These are phyloP conservation scores for Sylvilagus floridanus DNA, from an alignment of 2,797 vertebrate genomes.

Conservation along the genomic window DNA sequence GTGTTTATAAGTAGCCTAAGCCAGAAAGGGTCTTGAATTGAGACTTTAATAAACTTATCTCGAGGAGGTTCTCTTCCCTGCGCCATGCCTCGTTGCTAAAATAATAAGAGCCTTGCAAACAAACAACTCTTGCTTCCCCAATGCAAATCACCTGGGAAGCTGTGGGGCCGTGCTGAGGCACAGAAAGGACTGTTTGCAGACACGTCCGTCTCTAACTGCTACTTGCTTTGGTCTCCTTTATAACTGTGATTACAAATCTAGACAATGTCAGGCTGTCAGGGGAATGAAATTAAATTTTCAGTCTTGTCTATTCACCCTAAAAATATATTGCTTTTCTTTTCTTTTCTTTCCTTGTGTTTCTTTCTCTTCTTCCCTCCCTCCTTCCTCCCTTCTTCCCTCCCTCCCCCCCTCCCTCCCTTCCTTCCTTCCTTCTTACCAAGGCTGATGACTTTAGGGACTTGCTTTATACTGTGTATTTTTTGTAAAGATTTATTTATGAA, in stretches of 20 bases:
- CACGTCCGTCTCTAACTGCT: background rate
- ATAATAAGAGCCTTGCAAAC: conserved; percentile 16
- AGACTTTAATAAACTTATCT: conserved; percentile 50
- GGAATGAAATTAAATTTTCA: conserved; percentile 57
- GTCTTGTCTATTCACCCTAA: conserved; percentile 38
- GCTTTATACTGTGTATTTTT: conserved; percentile 27
- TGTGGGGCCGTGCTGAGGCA: conserved; percentile 2
- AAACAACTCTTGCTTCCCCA: conserved; percentile 21
- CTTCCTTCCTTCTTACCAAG: background rate
- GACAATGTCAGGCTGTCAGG: background rate
- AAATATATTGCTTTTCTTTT: background rate
- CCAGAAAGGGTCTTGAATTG: conserved; percentile 34
- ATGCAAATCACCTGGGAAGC: background rate
- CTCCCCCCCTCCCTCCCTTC: no score
- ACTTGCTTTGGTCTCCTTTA: background rate
- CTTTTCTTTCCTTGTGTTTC: no score
- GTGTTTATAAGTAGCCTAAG: conserved; percentile 22
- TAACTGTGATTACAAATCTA: conserved; percentile 14
- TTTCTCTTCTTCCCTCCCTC: no score
- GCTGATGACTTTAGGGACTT: background rate
- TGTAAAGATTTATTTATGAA: no score
- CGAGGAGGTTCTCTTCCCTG: background rate
- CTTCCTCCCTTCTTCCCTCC: no score
- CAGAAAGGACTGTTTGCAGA: conserved; percentile 12
- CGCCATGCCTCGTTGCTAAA: background rate